Conservation (phyloP, 2,113 vertebrate species). For the Chrysemys picta region DNA sequence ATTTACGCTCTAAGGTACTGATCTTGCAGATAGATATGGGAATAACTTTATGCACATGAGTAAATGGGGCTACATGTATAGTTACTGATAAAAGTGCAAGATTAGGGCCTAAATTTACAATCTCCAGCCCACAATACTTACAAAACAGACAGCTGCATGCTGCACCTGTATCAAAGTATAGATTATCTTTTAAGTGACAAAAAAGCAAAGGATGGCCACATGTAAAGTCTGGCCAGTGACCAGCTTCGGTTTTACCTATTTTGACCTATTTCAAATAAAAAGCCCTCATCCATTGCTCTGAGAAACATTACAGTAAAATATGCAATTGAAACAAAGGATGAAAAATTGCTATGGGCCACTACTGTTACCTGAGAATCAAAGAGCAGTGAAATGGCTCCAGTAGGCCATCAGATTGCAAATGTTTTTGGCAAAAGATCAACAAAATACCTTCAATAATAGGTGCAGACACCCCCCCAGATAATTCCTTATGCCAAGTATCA, state of each 20-base stretch:
- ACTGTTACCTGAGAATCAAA: neutral
- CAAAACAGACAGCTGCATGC: neutral
- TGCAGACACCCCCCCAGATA: neutral
- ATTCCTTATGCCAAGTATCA: neutral
- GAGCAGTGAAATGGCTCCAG: neutral
- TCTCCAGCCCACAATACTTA: neutral
- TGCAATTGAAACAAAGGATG: neutral
- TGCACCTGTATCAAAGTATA: neutral
- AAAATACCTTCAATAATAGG: accelerated
- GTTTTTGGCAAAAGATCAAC: neutral
- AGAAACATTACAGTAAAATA: neutral
- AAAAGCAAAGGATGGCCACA: neutral
- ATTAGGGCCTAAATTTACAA: neutral
- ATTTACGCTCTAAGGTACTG: neutral
- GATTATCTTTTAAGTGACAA: neutral
- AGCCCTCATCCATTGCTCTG: neutral
- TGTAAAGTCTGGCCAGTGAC: neutral
- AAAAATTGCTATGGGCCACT: neutral
- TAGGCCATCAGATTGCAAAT: neutral
- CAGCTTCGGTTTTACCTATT: neutral
- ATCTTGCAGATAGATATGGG: neutral
- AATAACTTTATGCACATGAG: neutral
- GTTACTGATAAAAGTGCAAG: neutral
- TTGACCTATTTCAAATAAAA: neutral
- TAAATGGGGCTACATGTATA: neutral